Conservation (phyloP, 2,113 vertebrate species). For the Pitta sordida region DNA sequence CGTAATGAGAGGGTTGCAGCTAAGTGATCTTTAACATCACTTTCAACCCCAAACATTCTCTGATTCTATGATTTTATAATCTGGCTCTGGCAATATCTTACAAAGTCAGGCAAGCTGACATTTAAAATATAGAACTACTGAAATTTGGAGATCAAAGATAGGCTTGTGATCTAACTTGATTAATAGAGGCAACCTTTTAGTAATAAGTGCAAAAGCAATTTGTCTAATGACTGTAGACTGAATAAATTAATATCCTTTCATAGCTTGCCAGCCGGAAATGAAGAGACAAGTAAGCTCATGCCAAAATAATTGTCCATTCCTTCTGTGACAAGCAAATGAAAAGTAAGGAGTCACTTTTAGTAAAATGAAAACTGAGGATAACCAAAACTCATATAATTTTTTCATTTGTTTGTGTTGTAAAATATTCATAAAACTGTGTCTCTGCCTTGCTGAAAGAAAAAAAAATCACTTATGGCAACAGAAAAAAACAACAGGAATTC, state of each 20-base stretch:
- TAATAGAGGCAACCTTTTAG: neutral
- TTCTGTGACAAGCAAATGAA: neutral
- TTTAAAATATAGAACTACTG: neutral
- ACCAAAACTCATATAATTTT: neutral
- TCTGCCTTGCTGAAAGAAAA: neutral
- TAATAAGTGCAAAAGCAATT: neutral
- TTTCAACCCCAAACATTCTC: neutral
- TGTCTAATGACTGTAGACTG: neutral
- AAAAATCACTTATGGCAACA: neutral
- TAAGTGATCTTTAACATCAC: neutral
- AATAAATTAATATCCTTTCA: neutral
- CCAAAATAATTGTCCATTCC: neutral
- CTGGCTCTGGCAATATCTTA: neutral
- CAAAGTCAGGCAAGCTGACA: neutral
- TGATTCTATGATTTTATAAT: neutral
- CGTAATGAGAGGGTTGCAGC: accelerated
- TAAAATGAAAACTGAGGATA: neutral
- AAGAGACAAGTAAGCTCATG: neutral
- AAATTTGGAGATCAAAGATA: neutral
- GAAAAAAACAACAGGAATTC: neutral
- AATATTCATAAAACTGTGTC: neutral
- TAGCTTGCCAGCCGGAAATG: neutral
- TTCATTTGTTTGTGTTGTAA: neutral
- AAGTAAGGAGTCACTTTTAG: neutral
- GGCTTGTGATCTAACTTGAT: neutral